Percentiles rank a stretch among this genome's conserved stretches.
Conservation (phyloP, 2,113 vertebrate genomes). For the Camelus dromedarius region DNA sequence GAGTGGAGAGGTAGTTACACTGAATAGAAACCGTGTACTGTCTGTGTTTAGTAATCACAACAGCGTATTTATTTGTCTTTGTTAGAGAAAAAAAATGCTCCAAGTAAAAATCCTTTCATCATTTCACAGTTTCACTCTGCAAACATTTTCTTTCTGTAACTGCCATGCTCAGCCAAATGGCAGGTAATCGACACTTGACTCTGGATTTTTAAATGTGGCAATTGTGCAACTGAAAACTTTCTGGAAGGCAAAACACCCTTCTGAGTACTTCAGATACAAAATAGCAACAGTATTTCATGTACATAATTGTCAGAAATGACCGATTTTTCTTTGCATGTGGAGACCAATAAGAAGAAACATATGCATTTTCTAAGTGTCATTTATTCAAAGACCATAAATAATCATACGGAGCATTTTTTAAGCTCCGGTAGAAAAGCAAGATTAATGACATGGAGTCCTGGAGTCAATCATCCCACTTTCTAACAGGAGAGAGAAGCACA, state of each 20-base stretch:
- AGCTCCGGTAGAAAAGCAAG: conserved; percentile 26
- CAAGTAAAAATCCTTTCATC: conserved; percentile 43
- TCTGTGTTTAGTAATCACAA: conserved; percentile 42
- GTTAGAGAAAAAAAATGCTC: neutral
- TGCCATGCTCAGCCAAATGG: neutral
- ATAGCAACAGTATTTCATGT: neutral
- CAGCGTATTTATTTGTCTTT: conserved; percentile 38
- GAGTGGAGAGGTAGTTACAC: neutral
- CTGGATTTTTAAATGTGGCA: neutral
- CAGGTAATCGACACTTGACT: neutral
- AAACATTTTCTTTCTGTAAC: conserved; percentile 1
- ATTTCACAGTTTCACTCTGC: neutral
- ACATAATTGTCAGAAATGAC: neutral
- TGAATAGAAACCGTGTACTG: neutral
- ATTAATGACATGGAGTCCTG: neutral
- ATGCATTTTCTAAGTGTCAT: neutral
- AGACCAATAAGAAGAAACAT: neutral
- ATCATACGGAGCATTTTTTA: neutral
- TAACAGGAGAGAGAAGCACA: neutral
- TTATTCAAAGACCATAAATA: neutral
- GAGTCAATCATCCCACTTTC: neutral
- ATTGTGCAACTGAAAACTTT: neutral
- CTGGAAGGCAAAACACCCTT: neutral
- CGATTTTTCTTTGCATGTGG: neutral
- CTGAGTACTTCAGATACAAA: neutral